phyloP scores from a whole-genome alignment of 2,797 vertebrate genomes.

The Chelon labrosus region DNA sequence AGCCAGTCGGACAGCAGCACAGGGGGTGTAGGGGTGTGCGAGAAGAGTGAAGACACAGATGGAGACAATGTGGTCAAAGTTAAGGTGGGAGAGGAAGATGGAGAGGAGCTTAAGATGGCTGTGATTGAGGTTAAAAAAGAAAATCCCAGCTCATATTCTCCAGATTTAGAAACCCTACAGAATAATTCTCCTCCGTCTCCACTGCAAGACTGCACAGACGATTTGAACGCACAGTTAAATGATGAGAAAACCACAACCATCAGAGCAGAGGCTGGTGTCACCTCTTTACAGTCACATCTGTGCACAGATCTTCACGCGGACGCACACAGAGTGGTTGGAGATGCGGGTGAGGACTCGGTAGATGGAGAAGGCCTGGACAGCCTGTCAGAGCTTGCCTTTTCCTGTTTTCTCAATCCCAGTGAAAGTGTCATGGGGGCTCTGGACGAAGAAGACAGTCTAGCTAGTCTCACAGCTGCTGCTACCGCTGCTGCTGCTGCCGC shows the following conservation, averaged over 20 bases:
- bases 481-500: conserved; percentile 48
- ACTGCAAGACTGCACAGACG: conserved; percentile 83
- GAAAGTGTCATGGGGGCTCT: conserved; percentile 66
- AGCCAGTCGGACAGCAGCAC: conserved; percentile 91
- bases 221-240: conserved; percentile 77
- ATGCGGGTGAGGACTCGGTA: conserved; percentile 55
- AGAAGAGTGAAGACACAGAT: conserved; percentile 44
- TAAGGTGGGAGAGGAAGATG: conserved; percentile 81
- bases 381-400: conserved; percentile 77
- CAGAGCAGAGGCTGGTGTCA: conserved; percentile 85
- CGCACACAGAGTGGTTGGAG: conserved; percentile 56
- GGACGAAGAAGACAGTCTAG: conserved; percentile 73
- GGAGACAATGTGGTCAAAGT: conserved; percentile 73
- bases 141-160: conserved; percentile 86
- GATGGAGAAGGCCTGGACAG: conserved; percentile 71
- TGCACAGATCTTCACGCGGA: conserved; percentile 83
- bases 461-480: conserved; percentile 70
- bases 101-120: conserved; percentile 47
- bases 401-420: conserved; percentile 79
- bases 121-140: conserved; percentile 93
- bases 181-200: conserved; percentile 89
- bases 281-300: conserved; percentile 89
- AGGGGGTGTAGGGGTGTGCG: conserved; percentile 43
- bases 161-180: conserved; percentile 86
- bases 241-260: conserved; percentile 85